Evolutionary conservation across 2,888 invertebrate genomes (phyloP).

Genomic region (Oscheius sp.): DNA sequence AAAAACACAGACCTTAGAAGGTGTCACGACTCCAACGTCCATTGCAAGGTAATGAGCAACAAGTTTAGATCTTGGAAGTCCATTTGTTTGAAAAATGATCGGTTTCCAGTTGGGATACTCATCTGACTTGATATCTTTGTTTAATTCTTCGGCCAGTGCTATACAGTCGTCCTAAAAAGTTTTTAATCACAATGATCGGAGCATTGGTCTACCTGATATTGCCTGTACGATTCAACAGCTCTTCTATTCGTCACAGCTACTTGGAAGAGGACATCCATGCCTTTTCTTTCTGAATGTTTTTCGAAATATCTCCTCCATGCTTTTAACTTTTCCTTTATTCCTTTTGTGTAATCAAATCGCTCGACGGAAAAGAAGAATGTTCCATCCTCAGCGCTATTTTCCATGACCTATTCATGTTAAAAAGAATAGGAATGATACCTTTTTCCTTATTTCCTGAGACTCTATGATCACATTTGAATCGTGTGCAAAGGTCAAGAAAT

Average conservation of each 20-base stretch:
- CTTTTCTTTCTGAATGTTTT: slow-evolving; percentile 56
- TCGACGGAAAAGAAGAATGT: slow-evolving; percentile 64
- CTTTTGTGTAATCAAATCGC: slow-evolving; percentile 66
- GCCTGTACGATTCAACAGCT: slow-evolving; percentile 57
- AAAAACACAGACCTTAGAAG: slow-evolving; percentile 42
- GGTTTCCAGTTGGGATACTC: slow-evolving; percentile 60
- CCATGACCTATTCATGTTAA: slow-evolving; percentile 37
- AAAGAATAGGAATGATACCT: slow-evolving; percentile 24
- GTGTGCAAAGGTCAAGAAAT: slow-evolving; percentile 55
- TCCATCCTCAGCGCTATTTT: slow-evolving; percentile 45
- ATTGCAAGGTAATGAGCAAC: slow-evolving; percentile 65
- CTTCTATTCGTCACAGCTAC: slow-evolving; percentile 62
- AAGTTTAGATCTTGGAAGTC: slow-evolving; percentile 53
- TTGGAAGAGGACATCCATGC: slow-evolving; percentile 57
- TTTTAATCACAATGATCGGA: not conserved
- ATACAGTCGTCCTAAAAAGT: slow-evolving; percentile 52
- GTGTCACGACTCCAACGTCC: slow-evolving; percentile 67
- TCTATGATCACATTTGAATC: slow-evolving; percentile 48
- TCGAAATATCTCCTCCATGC: slow-evolving; percentile 57
- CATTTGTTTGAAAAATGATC: slow-evolving; percentile 60
- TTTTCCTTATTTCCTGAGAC: slow-evolving; percentile 49
- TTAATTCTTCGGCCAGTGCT: slow-evolving; percentile 53
- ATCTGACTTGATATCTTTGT: slow-evolving; percentile 39
- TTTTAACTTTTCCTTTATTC: slow-evolving; percentile 56
- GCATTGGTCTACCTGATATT: slow-evolving; percentile 40